phyloP scores from a whole-genome alignment of 2,888 invertebrate genomes.

The Caenorhabditis zanzibari region DNA sequence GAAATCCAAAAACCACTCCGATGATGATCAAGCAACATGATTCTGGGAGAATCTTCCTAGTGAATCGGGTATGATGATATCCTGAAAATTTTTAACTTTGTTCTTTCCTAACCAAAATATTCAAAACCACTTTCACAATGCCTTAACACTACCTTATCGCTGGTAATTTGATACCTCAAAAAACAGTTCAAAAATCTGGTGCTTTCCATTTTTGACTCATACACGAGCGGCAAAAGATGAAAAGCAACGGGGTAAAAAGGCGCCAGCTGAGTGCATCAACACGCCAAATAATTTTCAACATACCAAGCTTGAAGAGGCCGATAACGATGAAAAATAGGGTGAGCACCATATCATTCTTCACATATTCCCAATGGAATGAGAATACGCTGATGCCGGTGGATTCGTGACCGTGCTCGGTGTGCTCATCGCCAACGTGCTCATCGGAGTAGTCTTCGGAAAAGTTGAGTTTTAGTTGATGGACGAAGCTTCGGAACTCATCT shows the following conservation, averaged over 20 bases:
- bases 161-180: constrained; percentile 54
- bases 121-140: neutral
- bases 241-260: constrained; percentile 9
- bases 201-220: constrained; percentile 46
- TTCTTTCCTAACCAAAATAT: neutral
- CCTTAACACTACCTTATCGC: constrained; percentile 20
- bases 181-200: constrained; percentile 50
- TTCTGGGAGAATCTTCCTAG: constrained; percentile 77
- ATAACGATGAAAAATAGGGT: constrained; percentile 85
- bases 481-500: constrained; percentile 6
- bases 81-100: constrained; percentile 58
- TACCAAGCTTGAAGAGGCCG: constrained; percentile 86
- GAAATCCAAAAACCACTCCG: constrained; percentile 85
- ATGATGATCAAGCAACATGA: constrained; percentile 85
- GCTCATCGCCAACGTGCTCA: constrained; percentile 26
- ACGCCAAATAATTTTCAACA: constrained; percentile 71
- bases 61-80: constrained; percentile 78
- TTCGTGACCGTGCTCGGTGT: constrained; percentile 22
- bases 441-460: constrained; percentile 16
- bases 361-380: constrained; percentile 80
- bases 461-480: constrained; percentile 8
- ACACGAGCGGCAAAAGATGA: constrained; percentile 49
- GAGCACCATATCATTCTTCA: constrained; percentile 85
- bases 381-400: constrained; percentile 70
- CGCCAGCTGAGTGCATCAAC: constrained; percentile 60